phyloP scores from a whole-genome alignment of 2,113 vertebrate species.

The Canis aureus region DNA sequence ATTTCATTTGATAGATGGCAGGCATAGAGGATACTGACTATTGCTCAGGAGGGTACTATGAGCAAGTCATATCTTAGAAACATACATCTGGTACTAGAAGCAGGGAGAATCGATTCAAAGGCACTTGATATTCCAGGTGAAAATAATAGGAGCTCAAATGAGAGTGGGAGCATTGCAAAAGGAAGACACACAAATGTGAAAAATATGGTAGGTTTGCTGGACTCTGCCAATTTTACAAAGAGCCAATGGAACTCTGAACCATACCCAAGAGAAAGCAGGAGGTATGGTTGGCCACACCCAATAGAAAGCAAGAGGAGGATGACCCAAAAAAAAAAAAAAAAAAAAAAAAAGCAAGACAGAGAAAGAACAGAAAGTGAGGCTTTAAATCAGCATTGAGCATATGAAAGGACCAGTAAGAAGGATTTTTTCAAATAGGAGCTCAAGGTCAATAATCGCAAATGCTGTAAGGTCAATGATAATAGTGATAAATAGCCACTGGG shows the following conservation, averaged over 20 bases:
- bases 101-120: neutral
- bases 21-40: neutral
- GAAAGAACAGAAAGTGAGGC: neutral
- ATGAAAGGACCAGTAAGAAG: neutral
- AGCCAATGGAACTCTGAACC: neutral
- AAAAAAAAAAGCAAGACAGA: neutral
- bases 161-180: neutral
- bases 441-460: conserved; percentile 47
- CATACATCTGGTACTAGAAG: neutral
- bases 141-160: neutral
- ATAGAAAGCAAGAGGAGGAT: neutral
- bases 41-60: neutral
- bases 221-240: neutral
- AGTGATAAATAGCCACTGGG: conserved; percentile 62
- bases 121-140: neutral
- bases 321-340: neutral
- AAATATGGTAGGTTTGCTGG: neutral
- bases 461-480: conserved; percentile 67
- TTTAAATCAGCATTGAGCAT: neutral
- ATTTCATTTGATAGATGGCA: neutral
- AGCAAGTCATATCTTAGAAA: conserved; percentile 11
- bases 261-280: neutral
- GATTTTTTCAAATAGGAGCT: conserved; percentile 13
- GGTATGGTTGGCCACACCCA: neutral
- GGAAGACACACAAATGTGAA: neutral